Evolutionary conservation across 2,113 vertebrate species (phyloP).

Genomic region (Jacana jacana): DNA sequence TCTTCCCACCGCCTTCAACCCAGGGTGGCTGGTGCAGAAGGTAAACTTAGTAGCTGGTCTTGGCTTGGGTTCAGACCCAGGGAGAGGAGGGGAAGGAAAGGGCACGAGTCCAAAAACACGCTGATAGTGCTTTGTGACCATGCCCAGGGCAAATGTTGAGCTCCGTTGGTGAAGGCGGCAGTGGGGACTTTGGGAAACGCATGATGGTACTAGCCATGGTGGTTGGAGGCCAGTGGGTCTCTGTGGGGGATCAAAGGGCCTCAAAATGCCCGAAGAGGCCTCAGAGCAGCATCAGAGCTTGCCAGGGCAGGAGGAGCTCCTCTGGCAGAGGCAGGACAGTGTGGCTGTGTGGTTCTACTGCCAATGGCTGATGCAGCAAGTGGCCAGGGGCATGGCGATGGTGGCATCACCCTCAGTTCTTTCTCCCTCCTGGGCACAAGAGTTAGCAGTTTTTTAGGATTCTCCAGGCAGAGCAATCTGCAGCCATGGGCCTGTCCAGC

Average conservation of each 20-base stretch:
- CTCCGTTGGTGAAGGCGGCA: background rate
- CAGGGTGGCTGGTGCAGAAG: rapidly evolving
- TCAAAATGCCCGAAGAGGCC: rapidly evolving
- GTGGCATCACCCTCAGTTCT: background rate
- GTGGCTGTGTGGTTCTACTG: rapidly evolving
- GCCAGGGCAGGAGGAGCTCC: background rate
- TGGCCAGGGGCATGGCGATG: rapidly evolving
- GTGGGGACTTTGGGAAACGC: background rate
- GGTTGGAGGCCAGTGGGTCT: background rate
- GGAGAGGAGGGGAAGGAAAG: background rate
- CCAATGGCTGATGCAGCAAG: rapidly evolving
- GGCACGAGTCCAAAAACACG: background rate
- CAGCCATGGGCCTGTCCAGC: background rate
- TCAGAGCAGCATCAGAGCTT: rapidly evolving
- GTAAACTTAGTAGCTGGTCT: background rate
- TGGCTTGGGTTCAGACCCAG: background rate
- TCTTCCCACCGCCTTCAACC: rapidly evolving
- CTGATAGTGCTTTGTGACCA: rapidly evolving
- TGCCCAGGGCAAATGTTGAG: background rate
- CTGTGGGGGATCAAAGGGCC: background rate
- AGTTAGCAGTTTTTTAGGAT: background rate
- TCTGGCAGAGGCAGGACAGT: background rate
- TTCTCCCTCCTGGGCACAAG: background rate
- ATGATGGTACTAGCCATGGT: background rate
- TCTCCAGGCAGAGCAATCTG: background rate